Evolutionary conservation across 2,797 vertebrate species (phyloP).

Genomic region (Tragopan temminckii): DNA sequence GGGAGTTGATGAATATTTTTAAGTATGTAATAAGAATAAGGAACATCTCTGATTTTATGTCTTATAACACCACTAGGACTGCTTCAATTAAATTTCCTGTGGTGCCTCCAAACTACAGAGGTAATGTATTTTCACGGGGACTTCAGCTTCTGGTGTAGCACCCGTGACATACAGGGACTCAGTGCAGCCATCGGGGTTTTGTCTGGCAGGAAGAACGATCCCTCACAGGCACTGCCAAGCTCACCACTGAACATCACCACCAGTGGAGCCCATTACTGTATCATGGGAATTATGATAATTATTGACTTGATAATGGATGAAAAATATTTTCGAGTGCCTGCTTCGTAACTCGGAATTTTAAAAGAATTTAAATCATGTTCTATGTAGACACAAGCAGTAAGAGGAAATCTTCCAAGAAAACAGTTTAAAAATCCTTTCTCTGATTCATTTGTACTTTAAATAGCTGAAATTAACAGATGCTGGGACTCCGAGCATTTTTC

Average conservation of each 20-base stretch:
- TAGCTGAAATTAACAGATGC: conserved; percentile 56
- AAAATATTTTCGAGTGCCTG: background rate
- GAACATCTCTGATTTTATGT: conserved; percentile 53
- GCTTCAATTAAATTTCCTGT: conserved; percentile 37
- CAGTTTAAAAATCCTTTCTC: background rate
- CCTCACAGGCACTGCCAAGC: background rate
- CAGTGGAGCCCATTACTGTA: background rate
- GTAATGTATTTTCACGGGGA: background rate
- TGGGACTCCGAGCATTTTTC: conserved; percentile 47
- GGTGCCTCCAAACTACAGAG: conserved; percentile 11
- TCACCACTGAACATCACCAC: background rate
- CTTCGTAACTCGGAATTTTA: conserved; percentile 14
- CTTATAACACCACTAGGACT: conserved; percentile 24
- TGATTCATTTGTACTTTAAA: conserved; percentile 50
- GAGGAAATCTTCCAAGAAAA: background rate
- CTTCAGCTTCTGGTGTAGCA: background rate
- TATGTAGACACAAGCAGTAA: background rate
- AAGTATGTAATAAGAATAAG: conserved; percentile 40
- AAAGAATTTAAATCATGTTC: background rate
- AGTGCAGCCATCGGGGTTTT: background rate
- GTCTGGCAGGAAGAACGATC: background rate
- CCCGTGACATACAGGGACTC: background rate
- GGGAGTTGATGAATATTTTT: conserved; percentile 53
- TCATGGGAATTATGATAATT: background rate
- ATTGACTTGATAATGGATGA: background rate